Evolutionary conservation across 2,797 vertebrate genomes (phyloP), one percentile per base, ranked within the genome.

Genomic region (Falco concolor): DNA sequence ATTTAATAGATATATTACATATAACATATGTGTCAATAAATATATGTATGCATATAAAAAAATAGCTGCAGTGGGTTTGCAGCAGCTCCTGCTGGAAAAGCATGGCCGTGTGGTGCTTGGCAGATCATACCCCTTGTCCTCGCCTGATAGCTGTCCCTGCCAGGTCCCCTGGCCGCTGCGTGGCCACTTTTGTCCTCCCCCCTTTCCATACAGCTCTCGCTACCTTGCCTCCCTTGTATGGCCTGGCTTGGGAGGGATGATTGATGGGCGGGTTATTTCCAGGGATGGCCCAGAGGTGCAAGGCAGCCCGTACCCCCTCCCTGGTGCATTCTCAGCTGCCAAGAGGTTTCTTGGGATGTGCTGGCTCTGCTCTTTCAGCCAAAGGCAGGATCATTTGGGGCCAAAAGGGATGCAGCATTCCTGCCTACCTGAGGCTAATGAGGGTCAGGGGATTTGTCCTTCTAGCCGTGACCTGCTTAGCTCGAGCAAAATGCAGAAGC

Each of bases 231-330:
- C 83, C 95, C 96, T 96, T 98, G 95, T 98, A 97, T 98, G 98
- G 97, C 89, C 97, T 97, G 96, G 70, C 98, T 97, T 49, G 98
- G 97, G 98, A 98, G 95, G 96, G 92, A 89, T 96, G 96, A 97
- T 95, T 97, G 97, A 97, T 70, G 95, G 97, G 88, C 73, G 89
- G 96, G 93, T 96, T 97, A 97, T 98, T 98, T 98, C 95, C 97
- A 97, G 93, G 92, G 86, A 97, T 90, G 95, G 97, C 97, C 98
- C 95, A 52, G 97, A 98, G 98, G 97, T 98, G 91, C 67, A 94
- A 80, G 95, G 83, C 86, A 82, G 98, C 98, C 97, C 98, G 5
- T 86, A 93, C 80, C 94, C 78, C 94, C 88, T 92, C 95, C 87
- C 72, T n/a, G 63, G 23, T 47, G 80, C 93, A 96, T 96, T 95